A percentile compares a stretch with the other conserved stretches of the same genome.
Evolutionary conservation across 2,888 invertebrate genomes (phyloP).

Genomic region (Drosophila paranaensis): DNA sequence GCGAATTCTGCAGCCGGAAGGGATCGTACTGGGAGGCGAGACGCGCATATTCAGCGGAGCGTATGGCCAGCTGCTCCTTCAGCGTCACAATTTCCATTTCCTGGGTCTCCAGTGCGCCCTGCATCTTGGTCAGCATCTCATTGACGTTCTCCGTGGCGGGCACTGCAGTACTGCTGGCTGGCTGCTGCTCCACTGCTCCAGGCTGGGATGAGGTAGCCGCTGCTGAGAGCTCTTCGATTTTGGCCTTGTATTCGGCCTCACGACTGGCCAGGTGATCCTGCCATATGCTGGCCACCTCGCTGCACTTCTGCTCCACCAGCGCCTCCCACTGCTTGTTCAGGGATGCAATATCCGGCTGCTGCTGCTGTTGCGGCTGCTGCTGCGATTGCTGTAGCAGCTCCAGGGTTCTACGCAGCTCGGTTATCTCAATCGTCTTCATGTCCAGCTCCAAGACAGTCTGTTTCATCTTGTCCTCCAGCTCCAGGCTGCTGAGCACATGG

Average conservation of each 20-base stretch:
- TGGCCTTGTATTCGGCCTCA: constrained; percentile 86
- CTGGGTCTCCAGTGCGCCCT: constrained; percentile 88
- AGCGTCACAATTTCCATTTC: constrained; percentile 90
- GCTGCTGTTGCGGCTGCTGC: constrained; percentile 5
- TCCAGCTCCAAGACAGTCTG: constrained; percentile 82
- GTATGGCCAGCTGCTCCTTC: constrained; percentile 88
- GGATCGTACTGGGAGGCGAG: constrained; percentile 85
- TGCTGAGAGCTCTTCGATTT: constrained; percentile 45
- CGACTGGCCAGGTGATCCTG: constrained; percentile 88
- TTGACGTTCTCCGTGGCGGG: constrained; percentile 29
- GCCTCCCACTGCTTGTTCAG: constrained; percentile 85
- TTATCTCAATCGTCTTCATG: constrained; percentile 83
- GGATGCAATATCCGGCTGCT: constrained; percentile 53
- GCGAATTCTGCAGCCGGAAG: constrained; percentile 80
- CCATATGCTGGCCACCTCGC: constrained; percentile 90
- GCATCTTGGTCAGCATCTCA: constrained; percentile 81
- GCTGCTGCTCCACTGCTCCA: neutral
- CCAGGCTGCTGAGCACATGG: constrained; percentile 82
- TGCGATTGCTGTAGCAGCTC: constrained; percentile 47
- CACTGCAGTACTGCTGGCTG: neutral
- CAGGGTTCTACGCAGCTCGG: constrained; percentile 77
- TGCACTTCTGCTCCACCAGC: constrained; percentile 88
- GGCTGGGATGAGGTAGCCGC: constrained; percentile 21
- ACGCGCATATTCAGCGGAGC: constrained; percentile 87
- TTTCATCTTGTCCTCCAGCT: constrained; percentile 83